phyloP scores from a whole-genome alignment of 2,113 vertebrate genomes.

The Sakesphorus luctuosus region DNA sequence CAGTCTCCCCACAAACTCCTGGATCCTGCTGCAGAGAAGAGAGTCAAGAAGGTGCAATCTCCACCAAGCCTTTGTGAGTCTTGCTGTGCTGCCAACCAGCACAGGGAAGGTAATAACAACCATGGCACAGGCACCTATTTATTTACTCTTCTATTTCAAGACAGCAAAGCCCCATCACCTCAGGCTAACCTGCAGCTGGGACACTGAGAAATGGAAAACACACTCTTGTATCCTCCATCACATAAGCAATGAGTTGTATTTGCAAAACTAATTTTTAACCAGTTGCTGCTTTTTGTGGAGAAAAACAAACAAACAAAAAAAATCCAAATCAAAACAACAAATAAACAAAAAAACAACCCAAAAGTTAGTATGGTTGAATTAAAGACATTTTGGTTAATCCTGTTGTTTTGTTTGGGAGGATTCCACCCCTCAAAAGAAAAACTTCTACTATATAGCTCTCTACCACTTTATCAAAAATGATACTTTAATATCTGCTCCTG shows the following conservation, averaged over 20 bases:
- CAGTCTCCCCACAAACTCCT: background rate
- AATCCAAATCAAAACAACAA: background rate
- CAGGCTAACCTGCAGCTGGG: background rate
- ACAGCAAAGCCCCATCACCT: background rate
- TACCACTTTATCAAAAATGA: background rate
- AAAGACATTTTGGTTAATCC: background rate
- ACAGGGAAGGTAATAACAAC: constrained; percentile 8
- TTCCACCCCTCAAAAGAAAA: background rate
- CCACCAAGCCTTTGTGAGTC: background rate
- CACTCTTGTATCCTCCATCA: background rate
- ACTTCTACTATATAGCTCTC: background rate
- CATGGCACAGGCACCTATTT: background rate
- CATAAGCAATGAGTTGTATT: background rate
- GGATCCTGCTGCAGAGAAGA: background rate
- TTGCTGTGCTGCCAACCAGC: background rate
- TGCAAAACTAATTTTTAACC: background rate
- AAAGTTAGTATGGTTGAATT: background rate
- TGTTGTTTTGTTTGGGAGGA: background rate
- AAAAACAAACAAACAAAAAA: background rate
- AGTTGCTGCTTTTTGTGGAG: background rate
- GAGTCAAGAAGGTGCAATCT: background rate
- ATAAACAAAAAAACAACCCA: background rate
- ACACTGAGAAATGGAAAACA: background rate
- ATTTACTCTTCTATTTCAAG: background rate
- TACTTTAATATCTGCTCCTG: background rate